Percentiles rank a stretch among this genome's conserved stretches.
Evolutionary conservation across 1,140 invertebrate species (phyloP).

Genomic region (Drosophila lacteicornis): DNA sequence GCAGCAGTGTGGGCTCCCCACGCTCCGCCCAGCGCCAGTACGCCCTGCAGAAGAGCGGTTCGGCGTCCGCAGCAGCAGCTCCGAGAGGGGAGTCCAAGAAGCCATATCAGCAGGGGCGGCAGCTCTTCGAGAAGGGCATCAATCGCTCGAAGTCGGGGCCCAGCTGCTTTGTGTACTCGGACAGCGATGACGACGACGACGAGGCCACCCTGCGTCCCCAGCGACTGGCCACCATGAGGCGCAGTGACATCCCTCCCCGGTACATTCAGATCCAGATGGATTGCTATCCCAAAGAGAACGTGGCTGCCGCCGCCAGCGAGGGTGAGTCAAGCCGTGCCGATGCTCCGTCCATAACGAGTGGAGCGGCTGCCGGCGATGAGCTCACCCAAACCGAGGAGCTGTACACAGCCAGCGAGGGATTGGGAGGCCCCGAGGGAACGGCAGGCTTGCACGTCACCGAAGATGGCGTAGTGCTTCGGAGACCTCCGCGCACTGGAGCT

Average conservation of each 20-base stretch:
- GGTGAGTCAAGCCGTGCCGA: constrained; percentile 77
- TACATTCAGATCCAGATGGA: constrained; percentile 84
- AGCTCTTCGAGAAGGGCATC: constrained; percentile 85
- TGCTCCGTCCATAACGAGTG: constrained; percentile 74
- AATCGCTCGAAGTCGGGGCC: constrained; percentile 90
- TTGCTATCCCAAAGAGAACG: constrained; percentile 78
- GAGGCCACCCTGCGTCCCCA: constrained; percentile 63
- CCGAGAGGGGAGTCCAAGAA: constrained; percentile 52
- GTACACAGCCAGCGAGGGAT: constrained; percentile 64
- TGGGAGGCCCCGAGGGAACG: constrained; percentile 44
- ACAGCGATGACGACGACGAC: constrained; percentile 79
- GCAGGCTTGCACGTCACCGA: constrained; percentile 76
- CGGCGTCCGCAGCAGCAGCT: constrained; percentile 70
- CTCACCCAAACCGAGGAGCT: constrained; percentile 77
- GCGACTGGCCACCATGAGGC: constrained; percentile 68
- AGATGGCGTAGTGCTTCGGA: constrained; percentile 79
- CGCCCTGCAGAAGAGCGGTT: constrained; percentile 85
- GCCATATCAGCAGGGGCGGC: constrained; percentile 64
- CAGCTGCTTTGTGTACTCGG: constrained; percentile 87
- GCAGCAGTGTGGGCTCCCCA: constrained; percentile 59
- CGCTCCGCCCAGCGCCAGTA: constrained; percentile 72
- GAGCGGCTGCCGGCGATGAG: constrained; percentile 78
- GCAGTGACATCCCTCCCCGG: constrained; percentile 74
- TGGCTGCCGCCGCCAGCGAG: constrained; percentile 36
- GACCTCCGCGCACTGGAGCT: constrained; percentile 87